These are phyloP conservation scores for Parapsyche elsis DNA, from an alignment of 1,140 invertebrate genomes.

Conservation along the genomic window DNA sequence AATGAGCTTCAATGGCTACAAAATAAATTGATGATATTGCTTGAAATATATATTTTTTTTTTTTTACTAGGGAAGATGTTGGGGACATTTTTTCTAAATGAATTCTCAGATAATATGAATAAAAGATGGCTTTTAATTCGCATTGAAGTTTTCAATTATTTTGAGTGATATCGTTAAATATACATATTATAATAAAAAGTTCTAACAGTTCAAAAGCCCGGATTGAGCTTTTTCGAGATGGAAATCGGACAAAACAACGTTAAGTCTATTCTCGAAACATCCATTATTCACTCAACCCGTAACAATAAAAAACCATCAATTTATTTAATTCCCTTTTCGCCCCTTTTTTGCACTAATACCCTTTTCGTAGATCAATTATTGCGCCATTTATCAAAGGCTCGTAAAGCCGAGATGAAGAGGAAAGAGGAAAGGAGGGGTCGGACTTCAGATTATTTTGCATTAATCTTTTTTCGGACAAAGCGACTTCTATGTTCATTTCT, in stretches of 20 bases:
- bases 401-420: background rate
- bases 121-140: too few relatives aligned
- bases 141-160: too few relatives aligned
- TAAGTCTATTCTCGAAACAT: background rate
- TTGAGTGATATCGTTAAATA: too few relatives aligned
- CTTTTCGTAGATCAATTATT: constrained; percentile 14
- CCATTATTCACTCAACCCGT: background rate
- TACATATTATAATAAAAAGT: background rate
- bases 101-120: too few relatives aligned
- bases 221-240: background rate
- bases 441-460: constrained; percentile 9
- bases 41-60: too few relatives aligned
- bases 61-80: too few relatives aligned
- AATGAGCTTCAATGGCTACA: too few relatives aligned
- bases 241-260: background rate
- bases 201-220: background rate
- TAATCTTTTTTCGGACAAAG: background rate
- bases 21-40: too few relatives aligned
- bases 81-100: too few relatives aligned
- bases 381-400: constrained; percentile 3
- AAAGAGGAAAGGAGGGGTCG: background rate
- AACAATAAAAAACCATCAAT: constrained; percentile 20
- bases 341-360: constrained; percentile 6
- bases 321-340: constrained; percentile 7
- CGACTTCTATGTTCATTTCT: background rate